Base-by-base conservation (phyloP, 2,113 vertebrate genomes). In the Pandion haliaetus region DNA sequence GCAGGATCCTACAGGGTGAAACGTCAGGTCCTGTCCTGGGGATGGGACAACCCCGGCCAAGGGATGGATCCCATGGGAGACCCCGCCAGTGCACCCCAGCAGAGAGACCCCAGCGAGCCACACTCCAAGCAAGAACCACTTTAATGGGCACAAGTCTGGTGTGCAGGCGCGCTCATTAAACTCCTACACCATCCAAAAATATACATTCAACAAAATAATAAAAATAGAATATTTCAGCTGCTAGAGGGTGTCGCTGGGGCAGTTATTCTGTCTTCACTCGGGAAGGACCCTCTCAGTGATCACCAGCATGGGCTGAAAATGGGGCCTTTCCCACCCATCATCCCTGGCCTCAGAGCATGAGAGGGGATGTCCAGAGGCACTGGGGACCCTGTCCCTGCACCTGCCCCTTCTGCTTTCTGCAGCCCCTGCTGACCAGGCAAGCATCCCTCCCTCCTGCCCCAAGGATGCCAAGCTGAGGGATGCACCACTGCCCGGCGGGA, bases 141-240 rank as follows among this genome's bases (percentile, higher is more conserved):
- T 97, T 97, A 97, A 95, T 96, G 86, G 91, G 42, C 29, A 38
- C n/a, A n/a, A 29, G 17, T 34, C 25, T 36, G 61, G 65, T 45
- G 36, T 42, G 66, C 6, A 5, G 90, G 71, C 4, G 10, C 0
- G 2, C 34, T 88, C 40, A 3, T 59, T 24, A 31, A 67, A 69
- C 36, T 70, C 82, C 69, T 67, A 50, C 82, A 65, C 23, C 59
- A 65, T 40, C 58, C 74, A 86, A 73, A 95, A 90, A 82, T 24
- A 93, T 42, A 86, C 54, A 69, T 77, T 17, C 83, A 44, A 79
- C 62, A 80, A 70, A 88, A 76, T 91, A 96, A 96, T 26, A 96
- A 96, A 96, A 95, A 93, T 93, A 96, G 66, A 87, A n/a, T 26
- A 28, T 87, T 93, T 32, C 84, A 93, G 93, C 77, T 91, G 83